Evolutionary conservation across 1,140 invertebrate genomes (phyloP).

Genomic region (Aphaenogaster rudis): DNA sequence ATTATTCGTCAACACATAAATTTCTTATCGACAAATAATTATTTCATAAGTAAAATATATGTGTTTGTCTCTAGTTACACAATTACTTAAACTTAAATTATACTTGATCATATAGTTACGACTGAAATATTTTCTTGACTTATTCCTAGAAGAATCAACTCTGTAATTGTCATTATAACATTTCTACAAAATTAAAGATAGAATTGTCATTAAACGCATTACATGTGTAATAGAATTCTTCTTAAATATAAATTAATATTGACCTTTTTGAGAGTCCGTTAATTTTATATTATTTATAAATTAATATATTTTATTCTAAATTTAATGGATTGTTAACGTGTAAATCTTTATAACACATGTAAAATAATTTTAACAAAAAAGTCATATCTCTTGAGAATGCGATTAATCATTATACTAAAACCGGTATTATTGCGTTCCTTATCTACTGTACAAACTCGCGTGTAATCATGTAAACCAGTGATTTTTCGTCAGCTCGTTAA

Average conservation of each 20-base stretch:
- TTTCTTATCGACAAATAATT: neutral
- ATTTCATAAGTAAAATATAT: neutral
- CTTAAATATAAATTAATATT: neutral
- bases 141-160: neutral
- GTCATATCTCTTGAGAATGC: neutral
- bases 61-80: neutral
- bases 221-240: neutral
- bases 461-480: neutral
- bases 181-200: neutral
- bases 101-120: too few relatives aligned
- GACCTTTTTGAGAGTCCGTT: too few relatives aligned
- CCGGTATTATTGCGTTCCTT: neutral
- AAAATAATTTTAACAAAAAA: neutral
- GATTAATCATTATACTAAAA: neutral
- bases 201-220: neutral
- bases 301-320: neutral
- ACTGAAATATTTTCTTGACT: neutral
- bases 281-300: neutral
- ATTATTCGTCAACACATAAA: neutral
- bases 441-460: neutral
- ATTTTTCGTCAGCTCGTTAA: neutral
- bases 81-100: neutral
- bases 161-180: neutral
- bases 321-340: neutral
- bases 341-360: neutral